phyloP scores from a whole-genome alignment of 30 jellyfish, hydroid and myxozoan genomes.

The Aurelia coerulea region DNA sequence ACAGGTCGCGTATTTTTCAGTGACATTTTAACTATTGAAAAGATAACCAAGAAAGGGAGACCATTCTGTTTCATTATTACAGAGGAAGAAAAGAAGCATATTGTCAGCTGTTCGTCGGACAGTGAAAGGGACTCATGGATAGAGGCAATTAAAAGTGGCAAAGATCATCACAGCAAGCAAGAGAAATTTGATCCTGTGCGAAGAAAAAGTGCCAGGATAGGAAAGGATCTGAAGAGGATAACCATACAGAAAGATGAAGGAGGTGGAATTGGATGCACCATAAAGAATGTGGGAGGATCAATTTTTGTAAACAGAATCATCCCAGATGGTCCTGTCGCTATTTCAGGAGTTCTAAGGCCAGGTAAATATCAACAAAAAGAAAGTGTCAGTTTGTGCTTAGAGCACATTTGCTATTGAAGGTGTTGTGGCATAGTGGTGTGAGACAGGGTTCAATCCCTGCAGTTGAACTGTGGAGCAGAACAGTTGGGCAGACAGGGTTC shows the following conservation, averaged over 20 bases:
- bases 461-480: too few relatives aligned
- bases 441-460: too few relatives aligned
- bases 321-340: slow-evolving; percentile 97
- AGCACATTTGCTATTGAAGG: too few relatives aligned
- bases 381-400: too few relatives aligned
- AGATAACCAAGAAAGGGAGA: slow-evolving; percentile 60
- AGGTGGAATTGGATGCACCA: slow-evolving; percentile 95
- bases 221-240: slow-evolving; percentile 77
- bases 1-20: slow-evolving; percentile 83
- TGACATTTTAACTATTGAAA: slow-evolving; percentile 65
- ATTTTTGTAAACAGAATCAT: slow-evolving; percentile 90
- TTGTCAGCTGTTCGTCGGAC: slow-evolving; percentile 82
- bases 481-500: too few relatives aligned
- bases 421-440: too few relatives aligned
- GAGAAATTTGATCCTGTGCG: slow-evolving; percentile 89
- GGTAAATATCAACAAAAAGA: slow-evolving; percentile 32
- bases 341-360: slow-evolving; percentile 93
- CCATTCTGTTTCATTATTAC: slow-evolving; percentile 71
- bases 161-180: slow-evolving; percentile 62
- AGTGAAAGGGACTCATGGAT: slow-evolving; percentile 78
- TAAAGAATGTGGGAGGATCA: slow-evolving; percentile 93
- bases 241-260: slow-evolving; percentile 88
- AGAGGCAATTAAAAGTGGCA: slow-evolving; percentile 64
- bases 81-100: slow-evolving; percentile 76
- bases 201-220: slow-evolving; percentile 82